Percentiles rank a stretch among this genome's conserved stretches.
These are phyloP conservation scores for Excalfactoria chinensis DNA, from an alignment of 2,113 vertebrate genomes.

Conservation along the genomic window DNA sequence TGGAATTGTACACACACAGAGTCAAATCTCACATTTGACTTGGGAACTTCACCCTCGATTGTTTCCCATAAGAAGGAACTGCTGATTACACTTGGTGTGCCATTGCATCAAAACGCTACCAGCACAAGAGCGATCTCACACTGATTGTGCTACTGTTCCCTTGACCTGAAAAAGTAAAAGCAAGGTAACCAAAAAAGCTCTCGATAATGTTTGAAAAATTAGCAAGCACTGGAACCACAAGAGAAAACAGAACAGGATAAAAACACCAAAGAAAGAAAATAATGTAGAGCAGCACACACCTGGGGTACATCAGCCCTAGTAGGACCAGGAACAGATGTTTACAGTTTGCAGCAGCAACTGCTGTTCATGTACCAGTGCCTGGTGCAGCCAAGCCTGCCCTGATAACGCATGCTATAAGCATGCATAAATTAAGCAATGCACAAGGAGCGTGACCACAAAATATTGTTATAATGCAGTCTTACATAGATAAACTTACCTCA, in stretches of 20 bases:
- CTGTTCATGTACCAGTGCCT: not conserved
- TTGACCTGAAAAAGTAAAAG: not conserved
- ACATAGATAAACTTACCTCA: accelerated
- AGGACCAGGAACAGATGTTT: slow-evolving; percentile 1
- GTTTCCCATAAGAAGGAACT: not conserved
- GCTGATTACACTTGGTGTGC: not conserved
- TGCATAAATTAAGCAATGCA: not conserved
- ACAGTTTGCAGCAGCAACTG: not conserved
- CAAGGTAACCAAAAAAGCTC: not conserved
- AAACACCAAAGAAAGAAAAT: not conserved
- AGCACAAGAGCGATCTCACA: not conserved
- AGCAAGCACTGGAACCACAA: not conserved
- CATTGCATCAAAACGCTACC: not conserved
- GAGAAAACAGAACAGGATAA: not conserved
- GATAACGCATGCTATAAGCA: not conserved
- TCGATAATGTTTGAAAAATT: not conserved
- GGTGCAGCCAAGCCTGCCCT: not conserved
- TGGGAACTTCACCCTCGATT: not conserved
- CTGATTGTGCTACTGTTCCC: not conserved
- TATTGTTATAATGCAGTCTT: not conserved
- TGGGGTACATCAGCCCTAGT: not conserved
- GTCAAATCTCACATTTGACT: not conserved
- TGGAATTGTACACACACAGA: not conserved
- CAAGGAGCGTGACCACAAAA: not conserved
- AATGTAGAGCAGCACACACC: accelerated